Base-by-base conservation (phyloP, 1,140 invertebrate species). In the Drosophila insularis region DNA sequence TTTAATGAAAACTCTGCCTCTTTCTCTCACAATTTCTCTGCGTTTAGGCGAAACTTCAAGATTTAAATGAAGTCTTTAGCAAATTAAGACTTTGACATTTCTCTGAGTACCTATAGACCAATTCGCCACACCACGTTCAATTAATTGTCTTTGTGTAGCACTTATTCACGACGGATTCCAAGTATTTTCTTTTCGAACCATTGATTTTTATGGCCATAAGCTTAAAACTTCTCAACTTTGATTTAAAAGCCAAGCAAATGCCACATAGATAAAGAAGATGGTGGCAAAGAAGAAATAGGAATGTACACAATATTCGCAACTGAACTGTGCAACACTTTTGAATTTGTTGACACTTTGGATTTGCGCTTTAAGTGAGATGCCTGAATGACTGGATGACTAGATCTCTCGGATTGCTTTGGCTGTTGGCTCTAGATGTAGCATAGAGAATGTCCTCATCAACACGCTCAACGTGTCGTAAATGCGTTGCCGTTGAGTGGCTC, bases 391-490 rank as follows among this genome's bases (percentile, higher is more conserved):
- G 35, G 35, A 37, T 37, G 35, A 0, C 35, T 13, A 11, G 11
- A 37, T 37, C 10, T 40, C 46, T 40, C 14, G 39, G 50, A n/a
- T 10, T 53, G 23, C 37, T 35, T 46, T 10, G 35, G 27, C 27
- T 27, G 4, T n/a, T 59, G 56, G 23, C 27, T 64, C 5, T 68
- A 37, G 35, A 35, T 61, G 46, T 63, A 56, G 63, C 11, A 64
- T 17, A 79, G 68, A 81, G 76, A 84, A 80, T 77, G 72, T 69
- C 63, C 71, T 84, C 81, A 80, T 84, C 80, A 86, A 86, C 67
- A 64, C 65, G 74, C 68, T 86, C 73, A 75, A 85, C 67, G 81
- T 85, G 74, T 78, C 70, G 73, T 70, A 69, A 70, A 85, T 78
- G 78, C 78, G 68, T 80, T 80, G 63, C 65, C 63, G 67, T 76